Conservation (phyloP, 1,140 invertebrate species). For the Akabosia matsudoensis region DNA sequence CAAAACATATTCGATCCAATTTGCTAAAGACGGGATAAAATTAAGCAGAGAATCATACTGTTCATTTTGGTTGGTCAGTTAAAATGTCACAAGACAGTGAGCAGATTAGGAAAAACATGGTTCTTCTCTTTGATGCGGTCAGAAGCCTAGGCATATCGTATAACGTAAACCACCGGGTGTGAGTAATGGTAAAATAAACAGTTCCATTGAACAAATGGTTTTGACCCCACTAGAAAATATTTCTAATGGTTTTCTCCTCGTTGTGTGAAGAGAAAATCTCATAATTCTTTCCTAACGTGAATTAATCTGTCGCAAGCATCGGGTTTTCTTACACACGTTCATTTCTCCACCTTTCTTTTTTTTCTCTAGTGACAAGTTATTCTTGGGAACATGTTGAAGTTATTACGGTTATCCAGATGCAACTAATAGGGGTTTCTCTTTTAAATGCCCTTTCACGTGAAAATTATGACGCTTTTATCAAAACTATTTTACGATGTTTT, state of each 20-base stretch:
- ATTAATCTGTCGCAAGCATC: constrained; percentile 13
- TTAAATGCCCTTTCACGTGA: neutral
- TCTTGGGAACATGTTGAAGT: neutral
- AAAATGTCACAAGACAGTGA: too few species aligned
- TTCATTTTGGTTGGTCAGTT: too few species aligned
- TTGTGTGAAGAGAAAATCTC: neutral
- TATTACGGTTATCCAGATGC: neutral
- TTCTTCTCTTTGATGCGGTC: too few species aligned
- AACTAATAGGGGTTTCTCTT: neutral
- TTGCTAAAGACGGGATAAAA: too few species aligned
- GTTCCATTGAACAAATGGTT: neutral
- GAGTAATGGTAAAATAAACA: neutral
- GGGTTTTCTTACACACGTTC: neutral
- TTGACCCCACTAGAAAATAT: neutral
- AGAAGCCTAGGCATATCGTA: too few species aligned
- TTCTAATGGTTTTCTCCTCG: neutral
- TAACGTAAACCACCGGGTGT: too few species aligned
- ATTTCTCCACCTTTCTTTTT: neutral
- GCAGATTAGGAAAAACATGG: too few species aligned
- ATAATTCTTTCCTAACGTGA: constrained; percentile 5
- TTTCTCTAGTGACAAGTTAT: constrained; percentile 2
- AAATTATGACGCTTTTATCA: too few species aligned
- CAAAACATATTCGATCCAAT: too few species aligned
- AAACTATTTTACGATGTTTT: too few species aligned
- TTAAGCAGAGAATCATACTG: too few species aligned